Evolutionary conservation across 92 coral and sea anemone species (phyloP), one percentile per base, ranked within the genome.

Genomic region (Umimayanthus kanabou): DNA sequence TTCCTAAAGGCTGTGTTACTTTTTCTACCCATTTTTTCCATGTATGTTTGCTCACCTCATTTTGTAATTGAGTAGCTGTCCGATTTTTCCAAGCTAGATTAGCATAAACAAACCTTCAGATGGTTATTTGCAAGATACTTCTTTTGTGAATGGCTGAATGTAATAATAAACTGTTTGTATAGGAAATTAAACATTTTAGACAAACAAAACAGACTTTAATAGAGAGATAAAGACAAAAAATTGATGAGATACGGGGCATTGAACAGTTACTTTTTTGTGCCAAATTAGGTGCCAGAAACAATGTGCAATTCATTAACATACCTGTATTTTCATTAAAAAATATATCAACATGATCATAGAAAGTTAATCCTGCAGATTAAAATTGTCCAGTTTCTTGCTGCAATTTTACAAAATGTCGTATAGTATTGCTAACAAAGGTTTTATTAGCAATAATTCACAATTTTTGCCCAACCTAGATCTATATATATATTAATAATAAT

Each of bases 41-140:
- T 15, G 3, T 61, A 16, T 83, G 42, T 70, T 83, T 83, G 78
- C 50, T 43, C 76, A 80, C 15, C 72, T 55, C 29, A 20, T 49
- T 69, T 70, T 26, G 77, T 70, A 43, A 45, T 45, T 26, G 76
- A 69, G 57, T 26, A 26, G 66, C 57, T 70, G 39, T 66, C 58
- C 13, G 5, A 39, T 72, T 43, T 9, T 83, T 70, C 43, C 45
- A 70, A 42, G 87, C 76, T 9, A 37, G 20, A n/a, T 67, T 39
- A 40, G 55, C 71, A 58, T 64, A 58, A 16, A 50, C 28, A 80
- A 80, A 58, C 45, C 4, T 58, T 25, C 20, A 23, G 39, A 79
- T 79, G 14, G 39, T 40, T 13, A 1, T 10, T 39, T 16, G 72
- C 15, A 57, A 57, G 18, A 28, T 45, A 79, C 69, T 61, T 61